Evolutionary conservation across 2,888 invertebrate species (phyloP).

Genomic region (Mythimna vitellina): DNA sequence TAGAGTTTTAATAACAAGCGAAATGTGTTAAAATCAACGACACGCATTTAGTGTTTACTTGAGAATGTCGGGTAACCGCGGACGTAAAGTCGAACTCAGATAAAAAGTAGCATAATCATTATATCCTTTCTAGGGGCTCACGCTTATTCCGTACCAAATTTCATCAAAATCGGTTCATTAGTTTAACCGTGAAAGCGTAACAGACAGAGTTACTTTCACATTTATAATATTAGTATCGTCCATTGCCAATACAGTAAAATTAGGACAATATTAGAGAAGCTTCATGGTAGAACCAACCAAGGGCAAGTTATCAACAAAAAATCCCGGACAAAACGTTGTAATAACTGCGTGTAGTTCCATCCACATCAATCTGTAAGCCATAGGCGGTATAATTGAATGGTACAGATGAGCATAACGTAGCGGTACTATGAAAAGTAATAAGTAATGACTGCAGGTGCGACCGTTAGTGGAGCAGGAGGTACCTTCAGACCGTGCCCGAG

Average conservation of each 20-base stretch:
- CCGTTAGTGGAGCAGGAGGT: constrained; percentile 37
- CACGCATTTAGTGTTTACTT: no score
- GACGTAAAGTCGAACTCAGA: no score
- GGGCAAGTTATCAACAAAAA: neutral
- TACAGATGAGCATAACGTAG: constrained; percentile 45
- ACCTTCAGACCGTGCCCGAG: neutral
- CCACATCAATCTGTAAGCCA: constrained; percentile 22
- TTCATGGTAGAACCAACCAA: neutral
- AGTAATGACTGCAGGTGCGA: constrained; percentile 37
- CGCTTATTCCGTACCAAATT: no score
- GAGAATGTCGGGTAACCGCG: no score
- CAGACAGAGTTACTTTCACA: neutral
- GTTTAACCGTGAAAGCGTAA: no score
- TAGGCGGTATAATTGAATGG: constrained; percentile 43
- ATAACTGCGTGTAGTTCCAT: neutral
- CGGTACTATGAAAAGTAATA: constrained; percentile 29
- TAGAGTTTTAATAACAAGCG: no score
- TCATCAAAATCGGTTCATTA: no score
- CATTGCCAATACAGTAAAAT: no score
- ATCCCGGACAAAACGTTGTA: neutral
- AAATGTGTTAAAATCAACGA: no score
- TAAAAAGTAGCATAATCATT: no score
- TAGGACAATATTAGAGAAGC: neutral
- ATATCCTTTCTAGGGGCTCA: no score
- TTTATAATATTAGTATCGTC: no score